Conservation (phyloP, 2,888 invertebrate species). For the Hartigia nigra region DNA sequence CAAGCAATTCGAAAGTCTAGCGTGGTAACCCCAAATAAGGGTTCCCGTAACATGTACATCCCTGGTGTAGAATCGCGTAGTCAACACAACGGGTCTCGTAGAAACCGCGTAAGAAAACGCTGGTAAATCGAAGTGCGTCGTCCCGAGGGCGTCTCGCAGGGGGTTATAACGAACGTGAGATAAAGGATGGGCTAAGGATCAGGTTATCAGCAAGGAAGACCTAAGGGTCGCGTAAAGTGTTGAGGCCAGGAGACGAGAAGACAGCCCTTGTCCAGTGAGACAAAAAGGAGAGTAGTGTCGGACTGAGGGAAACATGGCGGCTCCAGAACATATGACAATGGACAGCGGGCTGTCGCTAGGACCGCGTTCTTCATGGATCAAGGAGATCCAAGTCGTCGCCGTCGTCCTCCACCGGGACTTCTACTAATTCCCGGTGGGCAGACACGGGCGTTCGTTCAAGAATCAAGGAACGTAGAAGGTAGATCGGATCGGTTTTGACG, state of each 20-base stretch:
- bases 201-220: background rate
- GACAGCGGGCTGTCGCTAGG: slow-evolving; percentile 51
- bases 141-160: slow-evolving; percentile 21
- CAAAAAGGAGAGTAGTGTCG: slow-evolving; percentile 19
- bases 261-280: slow-evolving; percentile 27
- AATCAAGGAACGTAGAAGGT: slow-evolving; percentile 19
- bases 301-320: slow-evolving; percentile 56
- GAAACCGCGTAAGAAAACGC: slow-evolving; percentile 23
- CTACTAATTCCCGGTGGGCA: background rate
- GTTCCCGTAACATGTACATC: background rate
- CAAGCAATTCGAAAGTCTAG: background rate
- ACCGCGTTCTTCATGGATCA: slow-evolving; percentile 20
- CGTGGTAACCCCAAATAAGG: background rate
- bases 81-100: slow-evolving; percentile 47
- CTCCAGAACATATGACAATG: slow-evolving; percentile 63
- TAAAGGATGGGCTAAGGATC: slow-evolving; percentile 3
- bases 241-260: slow-evolving; percentile 14
- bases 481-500: slow-evolving; percentile 1
- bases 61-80: slow-evolving; percentile 40
- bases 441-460: background rate
- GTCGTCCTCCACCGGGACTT: slow-evolving; percentile 12
- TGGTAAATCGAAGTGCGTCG: slow-evolving; percentile 22
- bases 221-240: slow-evolving; percentile 11
- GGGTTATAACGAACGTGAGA: slow-evolving; percentile 16
- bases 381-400: slow-evolving; percentile 19